Conservation (phyloP, 92 coral and sea anemone genomes). For the Porites rus region DNA sequence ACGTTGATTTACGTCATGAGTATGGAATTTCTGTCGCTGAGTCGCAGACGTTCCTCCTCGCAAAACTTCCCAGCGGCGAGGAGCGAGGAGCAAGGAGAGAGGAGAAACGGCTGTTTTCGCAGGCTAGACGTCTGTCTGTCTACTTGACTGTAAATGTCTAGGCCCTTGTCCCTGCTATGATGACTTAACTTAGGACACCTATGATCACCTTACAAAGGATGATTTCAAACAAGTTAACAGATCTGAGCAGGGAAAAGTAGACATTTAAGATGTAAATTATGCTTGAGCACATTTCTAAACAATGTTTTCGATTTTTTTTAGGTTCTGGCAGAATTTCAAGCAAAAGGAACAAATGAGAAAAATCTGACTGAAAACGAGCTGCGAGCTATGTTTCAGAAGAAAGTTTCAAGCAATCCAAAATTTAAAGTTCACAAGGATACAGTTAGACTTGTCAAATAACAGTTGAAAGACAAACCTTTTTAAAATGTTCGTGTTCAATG, state of each 20-base stretch:
- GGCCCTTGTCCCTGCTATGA: slow-evolving; percentile 28
- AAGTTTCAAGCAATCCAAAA: slow-evolving; percentile 85
- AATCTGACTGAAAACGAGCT: slow-evolving; percentile 84
- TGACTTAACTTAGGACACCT: slow-evolving; percentile 70
- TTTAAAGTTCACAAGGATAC: slow-evolving; percentile 90
- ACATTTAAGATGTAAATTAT: not conserved
- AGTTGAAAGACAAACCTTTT: not conserved
- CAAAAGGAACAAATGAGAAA: slow-evolving; percentile 80
- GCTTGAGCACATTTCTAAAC: not conserved
- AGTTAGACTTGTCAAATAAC: slow-evolving; percentile 75
- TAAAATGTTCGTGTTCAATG: not conserved
- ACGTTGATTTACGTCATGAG: too few species aligned
- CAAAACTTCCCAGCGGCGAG: too few species aligned
- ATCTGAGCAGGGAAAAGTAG: slow-evolving; percentile 40
- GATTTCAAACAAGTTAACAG: slow-evolving; percentile 44
- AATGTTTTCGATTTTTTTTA: not conserved
- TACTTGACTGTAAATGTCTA: too few species aligned
- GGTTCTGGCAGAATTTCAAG: slow-evolving; percentile 84
- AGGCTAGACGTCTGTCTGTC: too few species aligned
- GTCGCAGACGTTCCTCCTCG: too few species aligned
- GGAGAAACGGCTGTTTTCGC: too few species aligned
- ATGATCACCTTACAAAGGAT: slow-evolving; percentile 55
- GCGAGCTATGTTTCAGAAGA: slow-evolving; percentile 83
- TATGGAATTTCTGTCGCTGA: too few species aligned
- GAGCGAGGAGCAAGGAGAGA: too few species aligned